Evolutionary conservation across 2,888 invertebrate genomes (phyloP), one percentile per base, ranked within the genome.

Genomic region (Scaptomyza cyrtandrae): DNA sequence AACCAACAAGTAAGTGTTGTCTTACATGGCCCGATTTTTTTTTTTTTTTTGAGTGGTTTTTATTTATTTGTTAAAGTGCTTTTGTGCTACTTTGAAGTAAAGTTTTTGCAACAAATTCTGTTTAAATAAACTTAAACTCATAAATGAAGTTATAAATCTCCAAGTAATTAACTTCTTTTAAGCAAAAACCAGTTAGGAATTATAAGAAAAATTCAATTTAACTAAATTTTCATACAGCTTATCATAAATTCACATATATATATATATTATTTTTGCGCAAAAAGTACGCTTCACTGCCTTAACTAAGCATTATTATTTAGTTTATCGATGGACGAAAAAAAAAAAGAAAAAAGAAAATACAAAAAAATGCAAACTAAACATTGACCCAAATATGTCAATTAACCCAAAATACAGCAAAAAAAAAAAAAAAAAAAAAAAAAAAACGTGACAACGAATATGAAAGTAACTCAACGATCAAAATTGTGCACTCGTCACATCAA

Each of bases 301-400:
- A 16, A 11, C 46, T 16, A 50, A 63, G 49, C 57, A 63, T 68
- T 64, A 60, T 68, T 77, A 60, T 68, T 77, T 57, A 62, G 33
- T 55, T 48, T 70, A 65, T 70, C 50, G 64, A 33, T 16, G 41
- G 0, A 3, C 39, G 11, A 35, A 11, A 35, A 4, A 11, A 44
- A 58, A 67, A n/a, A n/a, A n/a, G n/a, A n/a, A n/a, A n/a, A n/a
- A n/a, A n/a, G n/a, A n/a, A n/a, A n/a, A n/a, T n/a, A n/a, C n/a
- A n/a, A n/a, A n/a, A 61, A 83, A 80, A 73, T 83, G 78, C 78
- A 73, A 76, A 78, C 86, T 76, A 86, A 83, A 80, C 85, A 81
- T 81, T 84, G 85, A 87, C 83, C 84, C 68, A 79, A 81, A 81
- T 83, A 72, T 75, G 82, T 73, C 85, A 79, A 81, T 87, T 84